Evolutionary conservation across 2,888 invertebrate genomes (phyloP), one percentile per base, ranked within the genome.

Genomic region (Heliconius erato): DNA sequence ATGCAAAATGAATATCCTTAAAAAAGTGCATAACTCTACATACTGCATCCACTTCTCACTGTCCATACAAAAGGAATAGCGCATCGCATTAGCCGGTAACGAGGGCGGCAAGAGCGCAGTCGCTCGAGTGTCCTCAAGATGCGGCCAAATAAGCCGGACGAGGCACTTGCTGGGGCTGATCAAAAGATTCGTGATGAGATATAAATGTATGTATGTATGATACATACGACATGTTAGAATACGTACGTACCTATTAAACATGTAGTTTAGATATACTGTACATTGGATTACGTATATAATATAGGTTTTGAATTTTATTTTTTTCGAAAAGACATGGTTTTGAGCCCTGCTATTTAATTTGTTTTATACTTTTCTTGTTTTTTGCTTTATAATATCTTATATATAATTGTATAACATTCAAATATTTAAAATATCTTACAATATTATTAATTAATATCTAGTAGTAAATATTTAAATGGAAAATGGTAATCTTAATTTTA

Each of bases 21-120:
- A 67, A 67, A 67, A 28, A 67, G n/a, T 76, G 76, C 63, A 63
- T n/a, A 40, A 59, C 14, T 19, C 65, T 44, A 35, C 63, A 67
- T 16, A 35, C 72, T 49, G 82, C 83, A 82, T 71, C 84, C 83
- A 85, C 85, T 86, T 82, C 79, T 82, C 82, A 83, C 85, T 84
- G 82, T 78, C 80, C 82, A 82, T 82, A 83, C 85, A 83, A 85
- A 79, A 84, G 72, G 79, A 79, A 79, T 65, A 69, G 80, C 79
- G 79, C 79, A 80, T 83, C 82, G 82, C 86, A 85, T 84, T 84
- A 85, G 83, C 80, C 82, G 74, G 83, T 86, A 86, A 86, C 86
- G 85, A 86, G 86, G 54, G 80, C 82, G 79, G 74, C 79, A 83
- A 81, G 84, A 82, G 79, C 78, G 81, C 83, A 83, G 81, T 83